Evolutionary conservation across 2,797 vertebrate species (phyloP), one percentile per base, ranked within the genome.

Genomic region (Darevskia nairensis): DNA sequence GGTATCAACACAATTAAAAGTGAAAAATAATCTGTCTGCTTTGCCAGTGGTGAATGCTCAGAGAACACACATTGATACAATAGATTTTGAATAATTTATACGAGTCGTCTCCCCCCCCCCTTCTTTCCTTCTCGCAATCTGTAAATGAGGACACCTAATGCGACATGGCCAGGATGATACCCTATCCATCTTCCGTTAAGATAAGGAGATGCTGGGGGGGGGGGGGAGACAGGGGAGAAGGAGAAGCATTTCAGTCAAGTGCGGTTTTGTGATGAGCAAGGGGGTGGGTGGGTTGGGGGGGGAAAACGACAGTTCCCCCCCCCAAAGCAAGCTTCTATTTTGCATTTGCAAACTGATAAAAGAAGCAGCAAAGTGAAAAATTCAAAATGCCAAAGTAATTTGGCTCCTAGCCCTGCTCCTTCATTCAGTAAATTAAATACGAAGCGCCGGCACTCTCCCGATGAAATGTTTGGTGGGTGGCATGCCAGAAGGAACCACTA

Each of bases 1-100:
- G 97, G 96, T 98, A 98, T 97, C 98, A 96, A 96, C 97, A 96
- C 96, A 97, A 98, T 98, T 98, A 98, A 98, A 98, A 98, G 97
- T 95, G 97, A 98, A 99, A 98, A 97, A 97, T 97, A 97, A 98
- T 98, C 98, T 94, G 87, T 85, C 93, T 94, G 84, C 94, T 94
- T 91, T 95, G 95, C 95, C 94, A 93, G 95, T 97, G 95, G 96
- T 96, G 96, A 98, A 97, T 97, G 96, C 96, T 97, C 95, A 93
- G 95, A 95, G 97, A 96, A 97, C 97, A 98, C 97, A 97, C 96
- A 94, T 96, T 94, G 94, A 97, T 93, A 96, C 94, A 97, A 96
- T 96, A 94, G 95, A 93, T 95, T 94, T 92, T 97, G 94, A 97
- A 97, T 97, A 97, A 98, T 99, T 98, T 95, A 99, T 97, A 91